Conservation (phyloP, 2,797 vertebrate genomes). For the Triplophysa yarkandensis region DNA sequence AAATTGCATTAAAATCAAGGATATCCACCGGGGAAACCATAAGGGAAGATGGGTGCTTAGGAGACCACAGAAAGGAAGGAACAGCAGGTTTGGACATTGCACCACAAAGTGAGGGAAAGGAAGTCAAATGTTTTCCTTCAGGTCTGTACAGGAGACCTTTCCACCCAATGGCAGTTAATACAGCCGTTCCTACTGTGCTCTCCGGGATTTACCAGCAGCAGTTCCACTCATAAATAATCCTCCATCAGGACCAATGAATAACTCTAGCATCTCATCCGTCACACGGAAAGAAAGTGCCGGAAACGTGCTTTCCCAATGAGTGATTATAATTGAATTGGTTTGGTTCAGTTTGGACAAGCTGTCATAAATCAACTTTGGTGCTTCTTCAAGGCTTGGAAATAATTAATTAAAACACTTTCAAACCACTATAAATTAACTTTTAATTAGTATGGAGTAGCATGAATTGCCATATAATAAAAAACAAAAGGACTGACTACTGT, state of each 20-base stretch:
- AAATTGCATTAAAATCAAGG: constrained; percentile 41
- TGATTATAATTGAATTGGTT: constrained; percentile 34
- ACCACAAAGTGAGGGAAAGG: constrained; percentile 63
- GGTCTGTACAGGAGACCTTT: constrained; percentile 58
- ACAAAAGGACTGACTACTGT: neutral
- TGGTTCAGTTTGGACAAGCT: constrained; percentile 26
- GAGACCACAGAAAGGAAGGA: constrained; percentile 63
- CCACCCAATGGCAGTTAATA: constrained; percentile 65
- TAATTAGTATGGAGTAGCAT: neutral
- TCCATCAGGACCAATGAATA: constrained; percentile 63
- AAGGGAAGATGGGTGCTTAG: constrained; percentile 47
- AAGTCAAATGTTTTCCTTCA: constrained; percentile 67
- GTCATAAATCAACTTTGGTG: constrained; percentile 35
- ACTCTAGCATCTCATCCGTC: constrained; percentile 55
- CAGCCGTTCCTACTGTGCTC: constrained; percentile 36
- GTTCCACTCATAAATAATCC: constrained; percentile 58
- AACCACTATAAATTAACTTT: neutral
- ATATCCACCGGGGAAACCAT: constrained; percentile 42
- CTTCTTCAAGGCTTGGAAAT: constrained; percentile 9
- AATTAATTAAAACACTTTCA: constrained; percentile 9
- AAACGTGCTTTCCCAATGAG: constrained; percentile 52
- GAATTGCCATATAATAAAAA: neutral
- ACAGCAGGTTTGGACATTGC: constrained; percentile 65
- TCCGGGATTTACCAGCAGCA: constrained; percentile 60
- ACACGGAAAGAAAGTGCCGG: constrained; percentile 48